These are phyloP conservation scores for Ceratosolen solmsi DNA, from an alignment of 1,140 invertebrate genomes.

Conservation along the genomic window DNA sequence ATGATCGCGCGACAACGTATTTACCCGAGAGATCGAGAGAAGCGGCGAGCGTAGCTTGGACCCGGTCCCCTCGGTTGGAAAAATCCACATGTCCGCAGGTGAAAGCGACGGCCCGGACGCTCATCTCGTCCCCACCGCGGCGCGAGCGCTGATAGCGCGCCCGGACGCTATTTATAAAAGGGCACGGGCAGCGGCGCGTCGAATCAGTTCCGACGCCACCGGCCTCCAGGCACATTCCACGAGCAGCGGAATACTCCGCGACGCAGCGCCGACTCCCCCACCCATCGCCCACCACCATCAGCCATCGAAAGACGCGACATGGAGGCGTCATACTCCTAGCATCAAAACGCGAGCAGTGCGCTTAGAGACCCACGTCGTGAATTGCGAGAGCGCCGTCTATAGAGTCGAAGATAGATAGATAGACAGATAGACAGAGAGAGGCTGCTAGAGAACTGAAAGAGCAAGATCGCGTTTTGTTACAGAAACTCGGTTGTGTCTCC, in stretches of 20 bases:
- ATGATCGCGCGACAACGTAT: too few relatives aligned
- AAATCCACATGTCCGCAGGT: not conserved
- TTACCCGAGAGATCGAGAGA: too few relatives aligned
- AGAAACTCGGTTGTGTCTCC: not conserved
- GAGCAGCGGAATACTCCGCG: constrained; percentile 27
- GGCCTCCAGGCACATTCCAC: constrained; percentile 29
- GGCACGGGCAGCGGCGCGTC: constrained; percentile 20
- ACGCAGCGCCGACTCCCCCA: not conserved
- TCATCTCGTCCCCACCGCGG: not conserved
- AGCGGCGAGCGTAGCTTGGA: not conserved
- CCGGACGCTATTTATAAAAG: constrained; percentile 55
- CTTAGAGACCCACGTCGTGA: not conserved
- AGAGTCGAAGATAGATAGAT: not conserved
- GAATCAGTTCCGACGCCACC: constrained; percentile 51
- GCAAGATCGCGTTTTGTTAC: not conserved
- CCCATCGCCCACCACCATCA: not conserved
- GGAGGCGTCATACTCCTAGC: constrained; percentile 53
- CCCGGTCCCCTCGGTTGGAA: not conserved
- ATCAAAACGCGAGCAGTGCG: not conserved
- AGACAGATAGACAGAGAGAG: not conserved
- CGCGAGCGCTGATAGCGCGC: constrained; percentile 7
- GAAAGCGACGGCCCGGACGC: not conserved
- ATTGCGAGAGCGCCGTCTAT: not conserved
- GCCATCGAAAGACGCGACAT: constrained; percentile 44
- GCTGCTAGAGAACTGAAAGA: not conserved